A percentile compares a stretch with the other conserved stretches of the same genome.
Conservation (phyloP, 1,140 invertebrate genomes). For the Scaptomyza graminum region DNA sequence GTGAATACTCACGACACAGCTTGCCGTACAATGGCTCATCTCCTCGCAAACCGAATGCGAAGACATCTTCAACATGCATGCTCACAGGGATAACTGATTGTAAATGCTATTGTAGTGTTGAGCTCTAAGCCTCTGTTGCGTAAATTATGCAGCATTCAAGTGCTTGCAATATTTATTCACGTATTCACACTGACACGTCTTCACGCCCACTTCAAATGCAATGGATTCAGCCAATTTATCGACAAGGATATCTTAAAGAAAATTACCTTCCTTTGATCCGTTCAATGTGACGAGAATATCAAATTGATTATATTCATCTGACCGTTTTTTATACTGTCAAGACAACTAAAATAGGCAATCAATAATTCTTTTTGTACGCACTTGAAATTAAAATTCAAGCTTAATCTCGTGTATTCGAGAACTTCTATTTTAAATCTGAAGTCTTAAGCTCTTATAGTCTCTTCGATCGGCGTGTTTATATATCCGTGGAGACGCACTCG, state of each 20-base stretch:
- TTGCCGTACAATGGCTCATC: conserved; percentile 14
- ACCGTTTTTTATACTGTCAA: too few species aligned
- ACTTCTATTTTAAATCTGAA: too few species aligned
- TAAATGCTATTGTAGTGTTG: conserved; percentile 9
- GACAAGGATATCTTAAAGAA: neutral
- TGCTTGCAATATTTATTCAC: conserved; percentile 54
- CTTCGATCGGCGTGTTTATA: too few species aligned
- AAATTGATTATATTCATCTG: too few species aligned
- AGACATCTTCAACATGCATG: conserved; percentile 26
- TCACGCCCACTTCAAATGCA: neutral
- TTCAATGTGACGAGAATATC: conserved; percentile 5
- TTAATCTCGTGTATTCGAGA: too few species aligned
- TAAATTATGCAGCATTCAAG: conserved; percentile 62
- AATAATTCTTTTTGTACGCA: too few species aligned
- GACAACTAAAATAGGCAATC: too few species aligned
- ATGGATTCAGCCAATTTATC: neutral
- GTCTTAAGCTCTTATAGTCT: too few species aligned
- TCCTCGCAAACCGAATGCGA: conserved; percentile 41
- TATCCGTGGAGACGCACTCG: too few species aligned
- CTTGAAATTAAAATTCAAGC: too few species aligned
- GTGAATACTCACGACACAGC: conserved; percentile 18
- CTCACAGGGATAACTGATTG: conserved; percentile 49
- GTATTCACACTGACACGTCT: neutral
- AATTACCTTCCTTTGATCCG: neutral
- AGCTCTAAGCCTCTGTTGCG: conserved; percentile 46